Base-by-base conservation (phyloP, 2,888 invertebrate species). In the Oligia latruncula region DNA sequence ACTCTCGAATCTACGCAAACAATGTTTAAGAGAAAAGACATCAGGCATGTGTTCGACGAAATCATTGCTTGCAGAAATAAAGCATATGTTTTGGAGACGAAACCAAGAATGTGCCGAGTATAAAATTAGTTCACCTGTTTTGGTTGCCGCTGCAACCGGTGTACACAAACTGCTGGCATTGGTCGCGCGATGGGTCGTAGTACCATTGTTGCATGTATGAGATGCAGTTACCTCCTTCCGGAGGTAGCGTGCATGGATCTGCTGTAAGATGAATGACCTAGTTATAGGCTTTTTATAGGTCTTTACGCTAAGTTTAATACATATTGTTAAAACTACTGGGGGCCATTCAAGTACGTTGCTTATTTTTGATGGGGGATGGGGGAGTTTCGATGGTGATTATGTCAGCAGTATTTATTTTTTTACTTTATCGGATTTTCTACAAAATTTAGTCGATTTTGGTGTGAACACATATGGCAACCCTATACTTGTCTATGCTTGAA, bases 61-160 rank as follows among this genome's bases (percentile, higher is more conserved):
- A 40, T 23, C 8, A 55, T 58, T 43, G 52, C 11, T 43, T 77
- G 20, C n/a, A n/a, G 40, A n/a, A 40, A 17, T 49, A 17, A 55
- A 55, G 43, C 3, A 58, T 15, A 9, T 17, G 15, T 49, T 78
- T 55, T 46, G 29, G 15, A 35, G 8, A 5, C 8, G 9, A 55
- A 35, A 79, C 2, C 8, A 8, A 2, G 11, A 52, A 60, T 35
- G 17, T 0, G 8, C 4, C 8, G 13, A 11, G 64, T 55, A 23
- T 17, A 17, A 8, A 17, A 75, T 49, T 11, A 52, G 8, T 52
- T 52, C 20, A 15, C 95, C 98, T 98, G 95, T 99, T 99, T 3
- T 97, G 97, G 92, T 99, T 99, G 52, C 99, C 99, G 52, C 98
- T 98, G 92, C 99, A 99, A 72, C 99, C 99, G 62, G 99, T 98